Conservation (phyloP, 2,113 vertebrate species). For the Pterocles burchelli region DNA sequence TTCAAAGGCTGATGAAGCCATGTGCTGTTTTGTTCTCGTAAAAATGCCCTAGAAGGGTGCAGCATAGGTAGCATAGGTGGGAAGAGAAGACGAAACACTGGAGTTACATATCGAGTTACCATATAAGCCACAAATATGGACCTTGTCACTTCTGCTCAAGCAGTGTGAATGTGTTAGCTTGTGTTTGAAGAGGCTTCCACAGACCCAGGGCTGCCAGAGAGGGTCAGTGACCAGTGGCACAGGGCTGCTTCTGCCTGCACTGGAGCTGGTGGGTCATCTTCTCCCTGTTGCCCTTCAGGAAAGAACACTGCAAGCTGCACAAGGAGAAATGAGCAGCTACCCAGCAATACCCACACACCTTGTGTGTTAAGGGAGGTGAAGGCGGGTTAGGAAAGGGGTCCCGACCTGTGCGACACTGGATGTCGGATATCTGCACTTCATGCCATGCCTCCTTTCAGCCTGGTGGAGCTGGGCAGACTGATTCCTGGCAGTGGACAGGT, state of each 20-base stretch:
- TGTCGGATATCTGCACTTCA: not conserved
- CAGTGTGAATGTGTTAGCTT: not conserved
- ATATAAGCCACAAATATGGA: not conserved
- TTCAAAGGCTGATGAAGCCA: not conserved
- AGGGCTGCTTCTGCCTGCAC: not conserved
- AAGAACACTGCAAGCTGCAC: not conserved
- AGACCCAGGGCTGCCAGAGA: not conserved
- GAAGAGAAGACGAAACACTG: not conserved
- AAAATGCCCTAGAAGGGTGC: not conserved
- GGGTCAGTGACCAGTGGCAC: not conserved
- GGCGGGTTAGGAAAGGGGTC: not conserved
- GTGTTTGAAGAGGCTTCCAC: not conserved
- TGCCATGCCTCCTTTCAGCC: not conserved
- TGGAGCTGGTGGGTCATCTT: not conserved
- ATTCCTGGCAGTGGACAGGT: not conserved
- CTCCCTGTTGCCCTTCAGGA: not conserved
- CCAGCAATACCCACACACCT: accelerated
- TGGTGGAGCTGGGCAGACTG: not conserved
- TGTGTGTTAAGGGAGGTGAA: not conserved
- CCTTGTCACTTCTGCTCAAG: not conserved
- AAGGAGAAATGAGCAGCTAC: not conserved
- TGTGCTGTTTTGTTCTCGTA: not conserved
- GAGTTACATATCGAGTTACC: not conserved
- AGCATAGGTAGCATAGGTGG: not conserved
- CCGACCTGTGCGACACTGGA: accelerated